These are phyloP conservation scores for Salvator merianae DNA, from an alignment of 2,113 vertebrate species.

Conservation along the genomic window DNA sequence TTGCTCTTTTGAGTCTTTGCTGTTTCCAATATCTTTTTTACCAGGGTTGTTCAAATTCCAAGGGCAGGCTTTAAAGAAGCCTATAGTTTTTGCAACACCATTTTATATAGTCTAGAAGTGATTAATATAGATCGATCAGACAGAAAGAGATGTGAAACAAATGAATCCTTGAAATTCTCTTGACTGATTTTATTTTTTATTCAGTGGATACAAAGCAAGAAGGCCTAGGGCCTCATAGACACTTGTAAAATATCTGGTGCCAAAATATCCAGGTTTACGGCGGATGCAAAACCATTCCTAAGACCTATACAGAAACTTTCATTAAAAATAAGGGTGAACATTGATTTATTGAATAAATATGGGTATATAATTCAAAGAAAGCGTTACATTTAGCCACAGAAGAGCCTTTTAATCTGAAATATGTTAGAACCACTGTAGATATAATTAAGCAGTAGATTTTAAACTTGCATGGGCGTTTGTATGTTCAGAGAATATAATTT, in stretches of 20 bases:
- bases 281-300: conserved; percentile 44
- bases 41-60: background rate
- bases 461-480: conserved; percentile 2
- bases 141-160: background rate
- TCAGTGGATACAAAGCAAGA: conserved; percentile 4
- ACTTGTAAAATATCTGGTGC: conserved; percentile 1
- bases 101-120: background rate
- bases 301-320: conserved; percentile 3
- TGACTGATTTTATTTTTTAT: conserved; percentile 33
- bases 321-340: conserved; percentile 32
- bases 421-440: background rate
- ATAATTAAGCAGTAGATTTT: conserved; percentile 31
- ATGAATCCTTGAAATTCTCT: conserved; percentile 34
- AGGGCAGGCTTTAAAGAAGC: background rate
- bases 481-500: background rate
- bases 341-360: conserved; percentile 34
- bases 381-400: conserved; percentile 25
- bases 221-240: conserved; percentile 13
- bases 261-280: background rate
- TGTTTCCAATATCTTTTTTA: background rate
- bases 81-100: background rate
- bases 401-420: background rate
- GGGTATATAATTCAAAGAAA: conserved; percentile 13
- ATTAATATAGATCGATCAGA: conserved; percentile 9
- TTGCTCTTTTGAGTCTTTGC: background rate